phyloP scores from a whole-genome alignment of 2,888 invertebrate genomes.

The Leucania comma region DNA sequence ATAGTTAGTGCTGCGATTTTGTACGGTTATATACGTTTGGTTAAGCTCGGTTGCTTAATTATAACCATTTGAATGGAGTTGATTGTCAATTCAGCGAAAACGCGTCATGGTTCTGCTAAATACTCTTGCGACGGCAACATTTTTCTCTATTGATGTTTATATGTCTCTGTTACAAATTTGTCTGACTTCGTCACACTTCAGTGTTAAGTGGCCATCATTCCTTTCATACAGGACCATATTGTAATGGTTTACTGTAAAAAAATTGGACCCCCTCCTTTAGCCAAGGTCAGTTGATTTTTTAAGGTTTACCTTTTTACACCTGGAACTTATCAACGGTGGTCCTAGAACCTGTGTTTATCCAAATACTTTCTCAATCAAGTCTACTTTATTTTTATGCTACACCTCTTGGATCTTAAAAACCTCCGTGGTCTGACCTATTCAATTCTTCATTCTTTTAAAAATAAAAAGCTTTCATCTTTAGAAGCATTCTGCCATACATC shows the following conservation, averaged over 20 bases:
- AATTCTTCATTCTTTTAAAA: no score
- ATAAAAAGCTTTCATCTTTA: not conserved
- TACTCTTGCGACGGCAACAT: slow-evolving; percentile 13
- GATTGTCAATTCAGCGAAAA: slow-evolving; percentile 66
- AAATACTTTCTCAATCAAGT: not conserved
- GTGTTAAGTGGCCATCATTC: not conserved
- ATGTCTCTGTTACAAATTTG: slow-evolving; percentile 12
- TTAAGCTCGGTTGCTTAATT: slow-evolving; percentile 64
- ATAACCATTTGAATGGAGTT: slow-evolving; percentile 64
- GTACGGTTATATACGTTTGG: slow-evolving; percentile 65
- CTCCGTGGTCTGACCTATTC: no score
- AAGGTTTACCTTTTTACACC: no score
- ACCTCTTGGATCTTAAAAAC: no score
- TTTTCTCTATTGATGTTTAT: slow-evolving; percentile 4
- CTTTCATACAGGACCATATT: not conserved
- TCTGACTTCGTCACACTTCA: slow-evolving; percentile 14
- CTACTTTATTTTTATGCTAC: not conserved
- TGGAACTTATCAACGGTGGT: no score
- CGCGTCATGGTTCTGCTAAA: slow-evolving; percentile 55
- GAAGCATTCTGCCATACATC: not conserved
- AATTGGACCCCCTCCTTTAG: not conserved
- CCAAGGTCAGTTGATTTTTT: not conserved
- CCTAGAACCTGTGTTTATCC: no score
- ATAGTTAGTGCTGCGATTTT: slow-evolving; percentile 69
- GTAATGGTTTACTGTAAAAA: not conserved